phyloP scores from a whole-genome alignment of 37 sponge, comb jelly and placozoan species.

The Hexactinellida sp. region DNA sequence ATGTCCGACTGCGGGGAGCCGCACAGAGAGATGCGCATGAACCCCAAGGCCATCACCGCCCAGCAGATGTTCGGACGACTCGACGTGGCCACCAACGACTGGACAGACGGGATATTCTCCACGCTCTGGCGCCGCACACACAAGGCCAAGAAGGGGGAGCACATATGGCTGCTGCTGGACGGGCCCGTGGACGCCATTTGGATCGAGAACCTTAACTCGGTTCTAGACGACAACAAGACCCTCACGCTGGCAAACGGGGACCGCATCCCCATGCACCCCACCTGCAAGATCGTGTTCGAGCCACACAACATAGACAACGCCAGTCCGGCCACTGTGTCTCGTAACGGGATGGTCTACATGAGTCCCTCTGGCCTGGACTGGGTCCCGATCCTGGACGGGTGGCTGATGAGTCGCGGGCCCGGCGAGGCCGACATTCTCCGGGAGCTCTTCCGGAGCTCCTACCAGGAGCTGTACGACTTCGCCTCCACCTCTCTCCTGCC shows the following conservation, averaged over 20 bases:
- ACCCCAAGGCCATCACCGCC: slow-evolving; percentile 98
- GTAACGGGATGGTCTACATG: slow-evolving; percentile 99
- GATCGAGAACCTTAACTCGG: slow-evolving; percentile 98
- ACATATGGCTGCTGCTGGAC: slow-evolving; percentile 92
- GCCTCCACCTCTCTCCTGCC: slow-evolving; percentile 37
- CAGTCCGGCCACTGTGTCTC: slow-evolving; percentile 95
- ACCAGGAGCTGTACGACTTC: slow-evolving; percentile 51
- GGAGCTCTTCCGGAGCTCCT: slow-evolving; percentile 62
- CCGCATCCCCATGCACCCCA: slow-evolving; percentile 90
- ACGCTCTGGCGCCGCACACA: slow-evolving; percentile 95
- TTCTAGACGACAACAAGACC: slow-evolving; percentile 97
- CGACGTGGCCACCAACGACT: slow-evolving; percentile 97
- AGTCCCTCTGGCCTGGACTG: slow-evolving; percentile 95
- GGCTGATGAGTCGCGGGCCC: slow-evolving; percentile 55
- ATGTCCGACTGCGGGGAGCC: slow-evolving; percentile 79
- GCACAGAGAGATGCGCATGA: slow-evolving; percentile 97
- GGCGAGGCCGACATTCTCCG: slow-evolving; percentile 50
- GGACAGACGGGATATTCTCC: slow-evolving; percentile 99
- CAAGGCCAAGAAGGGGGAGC: slow-evolving; percentile 91
- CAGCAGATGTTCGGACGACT: slow-evolving; percentile 98
- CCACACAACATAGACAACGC: slow-evolving; percentile 99
- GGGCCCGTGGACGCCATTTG: slow-evolving; percentile 97
- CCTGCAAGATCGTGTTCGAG: slow-evolving; percentile 92
- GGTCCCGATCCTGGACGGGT: slow-evolving; percentile 72
- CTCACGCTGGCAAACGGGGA: slow-evolving; percentile 98